Conservation (phyloP, 2,797 vertebrate genomes). For the Spondyliosoma cantharus region DNA sequence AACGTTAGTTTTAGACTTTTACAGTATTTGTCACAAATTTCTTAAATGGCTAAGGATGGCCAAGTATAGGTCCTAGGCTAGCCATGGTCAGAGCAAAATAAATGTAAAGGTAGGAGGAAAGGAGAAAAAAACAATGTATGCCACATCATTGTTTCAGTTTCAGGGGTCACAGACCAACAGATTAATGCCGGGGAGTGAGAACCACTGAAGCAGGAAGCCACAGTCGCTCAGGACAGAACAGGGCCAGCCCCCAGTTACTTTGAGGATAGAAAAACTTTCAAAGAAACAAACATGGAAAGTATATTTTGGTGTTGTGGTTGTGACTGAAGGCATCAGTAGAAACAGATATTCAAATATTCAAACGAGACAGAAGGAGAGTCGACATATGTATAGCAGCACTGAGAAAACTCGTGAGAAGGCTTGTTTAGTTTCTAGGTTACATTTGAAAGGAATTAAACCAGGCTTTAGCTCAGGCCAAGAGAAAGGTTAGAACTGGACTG, state of each 20-base stretch:
- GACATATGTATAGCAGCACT: neutral
- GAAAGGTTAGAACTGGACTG: neutral
- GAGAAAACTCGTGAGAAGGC: neutral
- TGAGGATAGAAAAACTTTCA: neutral
- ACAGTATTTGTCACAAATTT: too few relatives aligned
- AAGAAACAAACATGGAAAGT: neutral
- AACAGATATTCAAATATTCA: neutral
- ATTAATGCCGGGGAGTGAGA: neutral
- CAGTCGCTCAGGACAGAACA: neutral
- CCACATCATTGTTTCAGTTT: neutral
- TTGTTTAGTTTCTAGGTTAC: neutral
- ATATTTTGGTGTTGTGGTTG: neutral
- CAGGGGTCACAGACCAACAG: neutral
- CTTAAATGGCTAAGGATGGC: neutral
- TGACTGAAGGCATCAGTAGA: neutral
- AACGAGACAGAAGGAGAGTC: neutral
- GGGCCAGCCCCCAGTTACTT: neutral
- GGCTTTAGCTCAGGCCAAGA: neutral
- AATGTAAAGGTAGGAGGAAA: too few relatives aligned
- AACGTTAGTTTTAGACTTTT: too few relatives aligned
- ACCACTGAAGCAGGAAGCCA: neutral
- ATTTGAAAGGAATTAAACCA: neutral
- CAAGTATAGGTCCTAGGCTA: too few relatives aligned
- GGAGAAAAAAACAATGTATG: neutral
- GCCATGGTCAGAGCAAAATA: too few relatives aligned